phyloP scores from a whole-genome alignment of 1,140 invertebrate species.

The Drosophila willistoni region DNA sequence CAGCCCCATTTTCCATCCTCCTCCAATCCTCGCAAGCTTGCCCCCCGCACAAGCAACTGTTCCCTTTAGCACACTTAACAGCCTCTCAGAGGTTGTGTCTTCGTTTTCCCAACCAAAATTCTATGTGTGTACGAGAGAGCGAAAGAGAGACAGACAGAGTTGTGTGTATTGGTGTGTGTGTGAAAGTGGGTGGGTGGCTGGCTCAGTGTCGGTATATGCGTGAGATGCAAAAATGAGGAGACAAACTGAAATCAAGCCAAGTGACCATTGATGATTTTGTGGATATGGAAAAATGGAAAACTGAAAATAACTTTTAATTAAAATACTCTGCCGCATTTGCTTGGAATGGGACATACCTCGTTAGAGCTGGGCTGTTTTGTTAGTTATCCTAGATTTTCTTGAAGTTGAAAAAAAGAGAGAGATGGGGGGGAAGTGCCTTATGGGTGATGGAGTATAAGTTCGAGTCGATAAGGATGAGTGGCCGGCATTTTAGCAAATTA shows the following conservation, averaged over 20 bases:
- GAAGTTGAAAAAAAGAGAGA: neutral
- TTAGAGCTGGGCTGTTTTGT: neutral
- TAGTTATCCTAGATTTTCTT: too few species aligned
- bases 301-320: constrained; percentile 31
- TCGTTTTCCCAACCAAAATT: neutral
- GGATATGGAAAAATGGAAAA: constrained; percentile 23
- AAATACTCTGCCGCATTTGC: constrained; percentile 16
- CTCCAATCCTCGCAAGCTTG: neutral
- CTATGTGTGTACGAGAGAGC: neutral
- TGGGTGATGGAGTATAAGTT: neutral
- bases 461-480: neutral
- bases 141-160: neutral
- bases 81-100: neutral
- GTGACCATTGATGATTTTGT: constrained; percentile 29
- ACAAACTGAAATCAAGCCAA: constrained; percentile 25
- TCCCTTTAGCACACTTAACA: constrained; percentile 7
- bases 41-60: neutral
- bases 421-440: neutral
- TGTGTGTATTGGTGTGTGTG: constrained; percentile 5
- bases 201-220: neutral
- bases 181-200: neutral
- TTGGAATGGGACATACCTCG: constrained; percentile 3
- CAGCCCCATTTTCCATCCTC: neutral
- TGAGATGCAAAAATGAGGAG: constrained; percentile 17
- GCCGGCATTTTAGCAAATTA: constrained; percentile 20